Base-by-base conservation (phyloP, 2,113 vertebrate genomes). In the Xenopus borealis region DNA sequence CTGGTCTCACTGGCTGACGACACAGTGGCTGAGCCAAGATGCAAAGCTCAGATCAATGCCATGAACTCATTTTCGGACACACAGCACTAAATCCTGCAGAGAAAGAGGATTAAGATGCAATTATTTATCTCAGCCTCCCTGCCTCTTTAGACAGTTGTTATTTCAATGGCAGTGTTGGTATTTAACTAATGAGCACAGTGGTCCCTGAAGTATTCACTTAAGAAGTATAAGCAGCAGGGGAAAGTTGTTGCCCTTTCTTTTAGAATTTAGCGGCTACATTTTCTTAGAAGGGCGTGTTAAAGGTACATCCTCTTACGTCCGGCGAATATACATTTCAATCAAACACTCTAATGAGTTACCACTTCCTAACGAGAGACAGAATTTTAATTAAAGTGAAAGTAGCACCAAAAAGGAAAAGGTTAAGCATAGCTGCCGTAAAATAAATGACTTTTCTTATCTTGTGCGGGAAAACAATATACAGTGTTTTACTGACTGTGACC, bases 221-320 rank as follows among this genome's bases (percentile, higher is more conserved):
- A 68, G 79, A 68, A 73, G 72, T 11, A 70, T 53, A 46, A 69
- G 13, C 58, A 57, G 78, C 80, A 76, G 78, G 66, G 1, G 0
- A 78, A 85, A 80, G 79, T 81, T 78, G 71, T 11, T 7, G 59
- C 82, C 80, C 80, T 82, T 80, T 80, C 72, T 74, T 79, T 82
- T 52, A 10, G 71, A 11, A 69, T 78, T 71, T 71, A 18, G 58
- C 79, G 80, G 78, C 79, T 79, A 71, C 84, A 81, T 83, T 83
- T 64, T 85, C 76, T 88, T 84, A 57, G 67, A 77, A 77, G 74
- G 74, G 74, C 50, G 50, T 77, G 66, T 64, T 70, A 77, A 77
- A 77, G 74, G 74, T 77, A 64, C 74, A 76, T 76, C 74, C 74
- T 70, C 61, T 67, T 53, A 45, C 59, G 4, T 59, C 74, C 70